Evolutionary conservation across 1,140 invertebrate species (phyloP), one percentile per base, ranked within the genome.

Genomic region (Mactra quadrangularis): DNA sequence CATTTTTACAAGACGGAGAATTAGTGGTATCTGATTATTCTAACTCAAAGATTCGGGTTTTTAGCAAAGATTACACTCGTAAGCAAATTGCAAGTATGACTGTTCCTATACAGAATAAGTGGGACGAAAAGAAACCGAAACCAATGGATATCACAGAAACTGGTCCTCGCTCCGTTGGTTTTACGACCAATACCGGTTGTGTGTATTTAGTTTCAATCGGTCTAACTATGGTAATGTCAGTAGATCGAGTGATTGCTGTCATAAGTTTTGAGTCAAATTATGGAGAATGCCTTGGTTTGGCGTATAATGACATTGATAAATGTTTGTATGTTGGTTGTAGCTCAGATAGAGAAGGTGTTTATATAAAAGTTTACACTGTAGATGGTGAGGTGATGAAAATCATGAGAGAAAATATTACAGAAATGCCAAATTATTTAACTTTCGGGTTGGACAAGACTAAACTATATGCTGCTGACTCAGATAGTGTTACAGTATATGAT

Each of bases 401-500:
- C 11, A 33, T 60, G 9, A 17, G 22, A 33, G 66, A 70, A 3
- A 52, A 64, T 15, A 60, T 81, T 15, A 71, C 33, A 13, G 77
- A 81, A n/a, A 31, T 31, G 33, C 77, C 77, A 22, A 68, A 81
- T 29, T 81, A 57, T 50, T 52, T 81, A 3, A 59, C 50, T 22
- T 81, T 81, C 35, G 77, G 77, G 6, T 41, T 81, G 0, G 55
- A 81, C 31, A 81, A 81, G 27, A 59, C 29, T 31, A 70, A 60
- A 31, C 25, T 81, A 3, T 71, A 70, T 35, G 77, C 66, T 25
- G 77, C 77, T 3, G 55, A 81, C 29, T 25, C 53, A 19, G 77
- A 81, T n/a, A 81, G 55, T 53, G 77, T 81, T 15, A 81, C 52
- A 6, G 77, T 81, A 1, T 81, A 81, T 71, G 66, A 71, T 25